A percentile compares a stretch with the other conserved stretches of the same genome.
phyloP scores from a whole-genome alignment of 2,888 invertebrate genomes.

The Melinaea marsaeus region DNA sequence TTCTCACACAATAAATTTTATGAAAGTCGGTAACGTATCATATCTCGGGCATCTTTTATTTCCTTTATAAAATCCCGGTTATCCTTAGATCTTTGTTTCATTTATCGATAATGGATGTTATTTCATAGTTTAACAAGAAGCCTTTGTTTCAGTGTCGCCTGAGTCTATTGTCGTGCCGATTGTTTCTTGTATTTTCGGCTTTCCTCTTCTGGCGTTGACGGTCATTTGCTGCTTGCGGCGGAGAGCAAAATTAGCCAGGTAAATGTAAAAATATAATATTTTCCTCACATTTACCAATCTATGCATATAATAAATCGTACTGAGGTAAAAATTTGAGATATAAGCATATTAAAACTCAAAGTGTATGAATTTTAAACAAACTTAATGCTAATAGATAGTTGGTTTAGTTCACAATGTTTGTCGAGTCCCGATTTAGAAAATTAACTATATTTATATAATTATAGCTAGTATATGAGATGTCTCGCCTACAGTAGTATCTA shows the following conservation, averaged over 20 bases:
- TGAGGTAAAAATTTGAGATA: too few relatives aligned
- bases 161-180: conserved; percentile 93
- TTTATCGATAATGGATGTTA: not conserved
- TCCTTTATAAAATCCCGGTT: conserved; percentile 9
- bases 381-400: too few relatives aligned
- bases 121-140: conserved; percentile 7
- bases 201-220: conserved; percentile 89
- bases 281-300: not conserved
- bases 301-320: too few relatives aligned
- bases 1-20: conserved; percentile 1
- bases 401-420: too few relatives aligned
- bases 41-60: conserved; percentile 14
- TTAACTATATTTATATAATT: too few relatives aligned
- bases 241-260: conserved; percentile 87
- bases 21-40: conserved; percentile 2
- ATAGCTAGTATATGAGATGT: too few relatives aligned
- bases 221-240: conserved; percentile 91
- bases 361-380: too few relatives aligned
- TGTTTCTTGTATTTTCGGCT: conserved; percentile 92
- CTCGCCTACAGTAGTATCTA: too few relatives aligned
- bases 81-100: conserved; percentile 14
- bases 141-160: conserved; percentile 84
- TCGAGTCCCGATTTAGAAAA: too few relatives aligned
- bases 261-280: conserved; percentile 29
- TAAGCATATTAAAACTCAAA: too few relatives aligned